Evolutionary conservation across 2,113 vertebrate genomes (phyloP), one percentile per base, ranked within the genome.

Genomic region (Turnix velox): DNA sequence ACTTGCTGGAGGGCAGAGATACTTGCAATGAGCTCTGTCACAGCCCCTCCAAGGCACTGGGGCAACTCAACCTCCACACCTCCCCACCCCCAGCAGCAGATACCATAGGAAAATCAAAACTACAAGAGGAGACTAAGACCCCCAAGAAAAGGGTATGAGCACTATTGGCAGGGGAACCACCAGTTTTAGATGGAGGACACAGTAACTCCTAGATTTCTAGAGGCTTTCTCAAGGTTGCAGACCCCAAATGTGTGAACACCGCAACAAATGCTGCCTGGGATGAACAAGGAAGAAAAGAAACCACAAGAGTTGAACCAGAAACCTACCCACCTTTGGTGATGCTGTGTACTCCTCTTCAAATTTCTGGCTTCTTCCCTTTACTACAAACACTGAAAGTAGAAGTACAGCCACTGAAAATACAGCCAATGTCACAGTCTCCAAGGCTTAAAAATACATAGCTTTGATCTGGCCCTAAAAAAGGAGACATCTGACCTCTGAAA

Each of bases 131-230:
- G 4, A 19, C n/a, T 63, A 65, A 3, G 12, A 23, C 4, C 18
- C 5, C 14, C 42, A 20, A 25, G 17, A 63, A 46, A 25, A 28
- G 3, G 6, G 10, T 49, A 28, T 8, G 18, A 43, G 31, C 17
- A 23, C 37, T 1, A 0, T 23, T 12, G 22, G 45, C 46, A 54
- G 22, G 4, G 5, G 4, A 55, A 74, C 2, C 5, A 14, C 1
- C 2, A 0, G 16, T 58, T 63, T 48, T 14, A 22, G 35, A 7
- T 43, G 12, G 8, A 15, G 30, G 2, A 25, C 1, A 4, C 13
- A 31, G 35, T 40, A 69, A 46, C 14, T 59, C 17, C 2, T 14
- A 24, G 27, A 27, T 74, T 84, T 49, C 76, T 45, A 22, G 46
- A 59, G 27, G 31, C 5, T 46, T 72, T 75, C 79, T 87, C 42